Evolutionary conservation across 1,140 invertebrate species (phyloP), one percentile per base, ranked within the genome.

Genomic region (Tenebrio molitor): DNA sequence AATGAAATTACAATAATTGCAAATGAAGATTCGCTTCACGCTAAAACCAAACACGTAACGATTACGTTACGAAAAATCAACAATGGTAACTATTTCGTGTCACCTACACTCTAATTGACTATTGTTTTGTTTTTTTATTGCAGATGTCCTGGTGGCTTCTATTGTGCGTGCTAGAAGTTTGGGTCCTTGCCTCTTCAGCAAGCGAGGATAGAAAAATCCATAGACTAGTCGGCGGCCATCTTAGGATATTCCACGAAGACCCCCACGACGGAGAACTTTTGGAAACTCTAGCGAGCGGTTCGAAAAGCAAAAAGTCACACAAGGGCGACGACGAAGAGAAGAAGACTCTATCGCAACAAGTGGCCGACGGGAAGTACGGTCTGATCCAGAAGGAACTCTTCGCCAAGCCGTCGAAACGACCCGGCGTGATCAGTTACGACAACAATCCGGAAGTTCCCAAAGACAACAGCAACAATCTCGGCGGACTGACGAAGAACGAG

Each of bases 301-400:
- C 87, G 23, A 89, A 89, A 0, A 80, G 87, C 79, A 84, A 90
- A 85, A 80, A 85, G 80, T 82, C 84, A 81, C 19, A 80, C 76
- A 74, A 84, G 83, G 75, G 7, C 15, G 86, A 89, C 76, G 91
- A 92, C 62, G 93, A 94, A 53, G 89, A 91, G 7, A 92, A 90
- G 77, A 95, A 95, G 80, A 94, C 93, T 1, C 84, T 95, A 19
- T 89, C 92, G 0, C 92, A 95, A 82, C 93, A 95, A 84, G 92
- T 95, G 53, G 90, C 92, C 41, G 93, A 95, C 78, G 94, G 93
- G 6, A 95, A 95, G 84, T 96, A 96, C 81, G 94, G 93, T 1
- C 84, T 96, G 0, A 94, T 96, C 72, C 93, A 95, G 77, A 91
- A 92, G 79, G 94, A 96, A 83, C 87, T 95, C 50, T 93, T 93